Evolutionary conservation across 1,140 invertebrate species (phyloP), one percentile per base, ranked within the genome.

Genomic region (Coelopa frigida): DNA sequence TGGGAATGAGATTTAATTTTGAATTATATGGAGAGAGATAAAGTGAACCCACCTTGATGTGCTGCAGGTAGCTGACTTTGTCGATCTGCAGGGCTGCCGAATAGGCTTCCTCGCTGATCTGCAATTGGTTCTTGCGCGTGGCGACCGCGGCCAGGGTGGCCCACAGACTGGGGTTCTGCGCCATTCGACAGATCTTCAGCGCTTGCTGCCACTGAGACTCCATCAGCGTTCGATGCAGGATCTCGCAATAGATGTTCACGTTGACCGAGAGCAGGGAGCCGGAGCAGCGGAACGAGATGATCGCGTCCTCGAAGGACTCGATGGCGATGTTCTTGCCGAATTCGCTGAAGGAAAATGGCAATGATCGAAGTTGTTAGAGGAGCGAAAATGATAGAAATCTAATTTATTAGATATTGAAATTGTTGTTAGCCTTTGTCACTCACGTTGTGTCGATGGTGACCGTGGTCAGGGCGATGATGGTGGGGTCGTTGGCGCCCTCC

Each of bases 101-200:
- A 70, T 92, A 96, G 18, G 89, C 86, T 61, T 93, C 83, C 74
- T 95, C 90, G 8, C 90, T 89, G 24, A 88, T 81, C 46, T 83
- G 78, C 24, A 94, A 67, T 56, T 91, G 80, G 60, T 82, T 85
- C 35, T 79, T 79, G 44, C 84, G 78, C 1, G 82, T 83, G 22
- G 91, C 82, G 70, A 93, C 78, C 1, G 85, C 87, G 2, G 91
- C 92, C 55, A 94, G 72, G 49, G 85, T 87, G 8, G 89, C 84
- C 92, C 92, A 95, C 12, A 94, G 66, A 38, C 77, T 78, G 39
- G 84, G 80, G 54, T 88, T 85, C 78, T 84, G 61, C 5, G 61
- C 64, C 38, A 65, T 38, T 2, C 61, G 51, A 37, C 64, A 68
- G 32, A 70, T 61, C 27, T 58, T 63, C 40, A 67, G 29, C 0